phyloP scores from a whole-genome alignment of 2,113 vertebrate genomes.

The Neolamprologus sp. region DNA sequence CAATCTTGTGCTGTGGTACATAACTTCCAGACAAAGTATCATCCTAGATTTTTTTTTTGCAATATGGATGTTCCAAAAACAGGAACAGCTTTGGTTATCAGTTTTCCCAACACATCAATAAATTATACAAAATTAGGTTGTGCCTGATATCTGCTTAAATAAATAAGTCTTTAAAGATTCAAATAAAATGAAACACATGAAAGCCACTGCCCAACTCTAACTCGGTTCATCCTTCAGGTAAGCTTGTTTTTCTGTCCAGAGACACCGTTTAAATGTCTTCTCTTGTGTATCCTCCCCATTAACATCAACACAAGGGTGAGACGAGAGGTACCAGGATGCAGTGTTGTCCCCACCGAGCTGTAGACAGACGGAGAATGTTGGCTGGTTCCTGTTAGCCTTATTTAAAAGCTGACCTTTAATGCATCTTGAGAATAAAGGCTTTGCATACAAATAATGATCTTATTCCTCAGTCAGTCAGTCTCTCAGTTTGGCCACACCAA shows the following conservation, averaged over 20 bases:
- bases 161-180: not conserved
- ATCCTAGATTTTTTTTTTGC: not conserved
- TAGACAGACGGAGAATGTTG: not conserved
- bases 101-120: not conserved
- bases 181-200: not conserved
- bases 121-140: not conserved
- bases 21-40: no score
- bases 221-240: not conserved
- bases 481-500: not conserved
- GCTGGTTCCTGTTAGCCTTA: not conserved
- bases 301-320: not conserved
- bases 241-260: not conserved
- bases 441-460: constrained; percentile 61
- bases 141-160: not conserved
- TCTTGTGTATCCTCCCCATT: not conserved
- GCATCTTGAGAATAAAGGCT: constrained; percentile 41
- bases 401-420: constrained; percentile 67
- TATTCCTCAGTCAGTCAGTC: constrained; percentile 3
- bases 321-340: not conserved
- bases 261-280: not conserved
- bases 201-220: not conserved
- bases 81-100: not conserved
- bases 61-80: not conserved
- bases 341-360: not conserved
- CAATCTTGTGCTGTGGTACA: not conserved